Percentiles rank a stretch among this genome's conserved stretches.
phyloP scores from a whole-genome alignment of 2,113 vertebrate genomes.

The Prietella phreatophila region DNA sequence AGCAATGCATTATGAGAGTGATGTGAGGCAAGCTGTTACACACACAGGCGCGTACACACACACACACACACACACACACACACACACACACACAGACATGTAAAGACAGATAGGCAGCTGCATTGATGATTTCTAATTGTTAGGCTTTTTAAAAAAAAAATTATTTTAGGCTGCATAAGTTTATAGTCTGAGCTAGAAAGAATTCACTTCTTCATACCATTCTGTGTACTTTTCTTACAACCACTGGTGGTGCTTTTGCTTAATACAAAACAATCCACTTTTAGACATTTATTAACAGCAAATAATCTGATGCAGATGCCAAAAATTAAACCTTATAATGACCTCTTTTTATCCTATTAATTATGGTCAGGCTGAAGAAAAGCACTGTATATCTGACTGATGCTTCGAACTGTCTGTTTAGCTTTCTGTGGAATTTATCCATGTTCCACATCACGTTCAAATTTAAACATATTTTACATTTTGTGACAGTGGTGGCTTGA shows the following conservation, averaged over 20 bases:
- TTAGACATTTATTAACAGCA: neutral
- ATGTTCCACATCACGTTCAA: neutral
- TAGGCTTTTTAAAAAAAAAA: too few species aligned
- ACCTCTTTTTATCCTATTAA: neutral
- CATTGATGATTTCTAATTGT: neutral
- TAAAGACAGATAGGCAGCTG: neutral
- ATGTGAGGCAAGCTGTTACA: neutral
- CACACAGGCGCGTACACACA: neutral
- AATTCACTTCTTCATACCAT: neutral
- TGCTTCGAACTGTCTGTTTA: neutral
- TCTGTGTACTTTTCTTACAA: neutral
- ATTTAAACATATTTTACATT: neutral
- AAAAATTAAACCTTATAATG: neutral
- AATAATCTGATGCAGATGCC: neutral
- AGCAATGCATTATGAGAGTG: neutral
- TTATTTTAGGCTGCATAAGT: neutral
- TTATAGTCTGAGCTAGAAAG: neutral
- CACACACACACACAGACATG: neutral
- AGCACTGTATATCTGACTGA: neutral
- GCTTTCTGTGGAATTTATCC: neutral
- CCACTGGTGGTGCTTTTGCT: neutral
- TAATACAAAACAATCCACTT: neutral
- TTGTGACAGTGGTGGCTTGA: too few species aligned
- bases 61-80: neutral
- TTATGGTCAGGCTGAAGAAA: neutral